Conservation (phyloP, 2,113 vertebrate genomes). For the Trematomus loennbergii region DNA sequence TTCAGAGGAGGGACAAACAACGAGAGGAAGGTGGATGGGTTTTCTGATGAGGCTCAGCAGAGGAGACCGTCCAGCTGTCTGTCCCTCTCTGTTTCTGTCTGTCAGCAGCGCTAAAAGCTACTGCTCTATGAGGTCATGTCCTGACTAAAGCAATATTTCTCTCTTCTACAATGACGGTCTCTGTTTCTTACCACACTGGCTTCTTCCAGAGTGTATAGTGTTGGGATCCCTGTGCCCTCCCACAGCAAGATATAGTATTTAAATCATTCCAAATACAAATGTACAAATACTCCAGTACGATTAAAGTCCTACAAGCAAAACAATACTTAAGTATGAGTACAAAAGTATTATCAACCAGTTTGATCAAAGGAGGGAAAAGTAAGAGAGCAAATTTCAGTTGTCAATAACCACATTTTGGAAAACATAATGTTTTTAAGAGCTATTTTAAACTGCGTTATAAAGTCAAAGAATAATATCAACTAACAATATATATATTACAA, state of each 20-base stretch:
- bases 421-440: too few relatives aligned
- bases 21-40: slow-evolving; percentile 40
- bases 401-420: too few relatives aligned
- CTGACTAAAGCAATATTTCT: slow-evolving; percentile 10
- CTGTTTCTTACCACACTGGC: background rate
- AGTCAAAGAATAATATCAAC: too few relatives aligned
- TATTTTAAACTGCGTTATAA: too few relatives aligned
- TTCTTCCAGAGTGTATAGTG: background rate
- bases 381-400: background rate
- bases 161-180: slow-evolving; percentile 7
- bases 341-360: too few relatives aligned
- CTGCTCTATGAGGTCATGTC: slow-evolving; percentile 2
- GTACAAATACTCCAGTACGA: too few relatives aligned
- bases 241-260: background rate
- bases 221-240: too few relatives aligned
- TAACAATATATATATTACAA: too few relatives aligned
- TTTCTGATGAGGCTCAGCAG: slow-evolving; percentile 12
- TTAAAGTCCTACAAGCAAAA: too few relatives aligned
- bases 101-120: slow-evolving; percentile 62
- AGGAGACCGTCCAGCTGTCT: slow-evolving; percentile 20
- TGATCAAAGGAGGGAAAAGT: background rate
- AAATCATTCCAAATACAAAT: too few relatives aligned
- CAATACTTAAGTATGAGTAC: too few relatives aligned
- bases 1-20: background rate
- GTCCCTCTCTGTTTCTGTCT: slow-evolving; percentile 42